Base-by-base conservation (phyloP, 1,140 invertebrate species). In the Ceratina australensis region DNA sequence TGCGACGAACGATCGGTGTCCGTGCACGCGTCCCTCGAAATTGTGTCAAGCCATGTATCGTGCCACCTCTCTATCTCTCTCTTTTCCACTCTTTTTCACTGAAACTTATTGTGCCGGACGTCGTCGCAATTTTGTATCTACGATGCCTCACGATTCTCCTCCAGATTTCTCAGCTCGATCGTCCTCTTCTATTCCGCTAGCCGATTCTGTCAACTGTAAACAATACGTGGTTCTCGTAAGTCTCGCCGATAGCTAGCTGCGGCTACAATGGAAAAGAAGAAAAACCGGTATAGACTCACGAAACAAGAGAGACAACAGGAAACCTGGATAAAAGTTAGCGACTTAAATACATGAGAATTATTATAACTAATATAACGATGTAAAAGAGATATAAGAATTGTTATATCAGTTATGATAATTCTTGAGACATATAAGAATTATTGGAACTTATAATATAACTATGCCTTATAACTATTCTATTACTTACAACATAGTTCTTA, bases 131-230 rank as follows among this genome's bases (percentile, higher is more conserved):
- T 83, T 57, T 63, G 47, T 83, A 72, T 74, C 71, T 28, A 50
- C 71, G 60, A 47, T 26, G 81, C 22, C 72, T 75, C 66, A 64
- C 54, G 78, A 83, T 83, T 73, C 81, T 73, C 28, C 66, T 79
- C 54, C 42, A 64, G 49, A 10, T 16, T 18, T 60, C 64, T 20
- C 69, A 67, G 74, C 72, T 20, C 33, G 54, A 57, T 67, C 24
- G 49, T 52, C 47, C 67, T 59, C 80, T 73, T 72, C 69, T 68
- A 60, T 67, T 49, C 65, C 64, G 33, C 10, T 63, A 54, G 47
- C 61, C 49, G 72, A 59, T 33, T 82, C 57, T 82, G 80, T 82
- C 80, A 82, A 83, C 80, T 82, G 80, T 69, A 73, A 83, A 78
- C 76, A 78, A 72, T 64, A 42, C 33, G 59, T 59, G 47, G 50